Base-by-base conservation (phyloP, 1,140 invertebrate genomes). In the Heliothis subflexa region DNA sequence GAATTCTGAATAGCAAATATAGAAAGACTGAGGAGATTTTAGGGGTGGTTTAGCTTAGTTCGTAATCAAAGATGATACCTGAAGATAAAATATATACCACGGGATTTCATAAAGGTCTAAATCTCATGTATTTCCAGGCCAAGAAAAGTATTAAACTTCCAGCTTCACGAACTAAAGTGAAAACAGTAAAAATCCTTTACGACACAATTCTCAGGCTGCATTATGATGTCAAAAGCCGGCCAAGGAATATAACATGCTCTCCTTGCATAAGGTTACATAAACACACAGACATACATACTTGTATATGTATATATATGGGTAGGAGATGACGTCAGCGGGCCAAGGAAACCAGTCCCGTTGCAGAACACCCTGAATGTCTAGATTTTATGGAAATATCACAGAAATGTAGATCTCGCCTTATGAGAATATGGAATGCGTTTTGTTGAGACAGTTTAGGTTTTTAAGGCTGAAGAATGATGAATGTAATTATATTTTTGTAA, bases 321-420 rank as follows among this genome's bases (percentile, higher is more conserved):
- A 45, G 47, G n/a, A 59, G 25, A 75, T 79, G 78, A 79, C 71
- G 71, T 79, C 78, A 79, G 75, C 71, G 62, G 78, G 78, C 54
- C 52, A 68, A n/a, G 47, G 72, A 75, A 64, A 75, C 73, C 54
- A 59, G 71, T 78, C 77, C 75, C 52, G 61, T 75, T 64, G 50
- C 59, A 62, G 73, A 25, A 50, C 7, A 64, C 13, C 73, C 59
- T 54, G 59, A 52, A 33, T 52, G 33, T 64, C 18, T 64, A 21
- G 18, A 25, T 71, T 50, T 28, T 70, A 70, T 49, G 66, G 66
- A 52, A 28, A 70, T 70, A 68, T 68, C 25, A 25, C 7, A 12
- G 9, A 28, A 52, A 70, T 52, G 45, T 70, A 70, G 66, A 59
- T 59, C 33, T 40, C 21, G 55, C 5, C 25, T 13, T 59, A 25